Conservation (phyloP, 2,113 vertebrate genomes). For the Ammodytes dubius region DNA sequence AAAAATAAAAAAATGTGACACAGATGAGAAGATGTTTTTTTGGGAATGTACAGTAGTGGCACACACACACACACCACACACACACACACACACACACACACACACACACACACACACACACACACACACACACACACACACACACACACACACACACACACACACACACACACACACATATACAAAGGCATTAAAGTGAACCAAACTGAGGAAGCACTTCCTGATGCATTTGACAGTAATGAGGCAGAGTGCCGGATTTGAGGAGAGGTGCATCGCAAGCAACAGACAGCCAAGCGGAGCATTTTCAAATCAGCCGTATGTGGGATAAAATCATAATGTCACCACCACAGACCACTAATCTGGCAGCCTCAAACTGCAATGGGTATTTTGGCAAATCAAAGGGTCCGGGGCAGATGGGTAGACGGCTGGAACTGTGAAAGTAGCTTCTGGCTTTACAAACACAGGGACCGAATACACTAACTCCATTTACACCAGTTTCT, state of each 20-base stretch:
- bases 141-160: neutral
- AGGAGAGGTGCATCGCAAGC: slow-evolving; percentile 64
- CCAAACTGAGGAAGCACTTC: slow-evolving; percentile 37
- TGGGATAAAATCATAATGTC: slow-evolving; percentile 79
- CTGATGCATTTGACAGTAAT: slow-evolving; percentile 76
- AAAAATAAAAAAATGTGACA: slow-evolving; percentile 41
- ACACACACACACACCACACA: neutral
- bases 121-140: no score
- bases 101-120: no score
- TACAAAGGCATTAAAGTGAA: slow-evolving; percentile 17
- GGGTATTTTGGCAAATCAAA: slow-evolving; percentile 69
- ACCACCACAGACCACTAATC: slow-evolving; percentile 70
- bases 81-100: no score
- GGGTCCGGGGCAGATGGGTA: slow-evolving; percentile 67
- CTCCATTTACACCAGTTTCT: slow-evolving; percentile 62
- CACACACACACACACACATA: no score
- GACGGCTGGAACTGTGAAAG: slow-evolving; percentile 39
- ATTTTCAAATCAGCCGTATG: slow-evolving; percentile 76
- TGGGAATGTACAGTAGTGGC: neutral
- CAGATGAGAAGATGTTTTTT: slow-evolving; percentile 12
- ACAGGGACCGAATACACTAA: slow-evolving; percentile 50
- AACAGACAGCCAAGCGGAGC: slow-evolving; percentile 69
- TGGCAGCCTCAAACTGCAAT: slow-evolving; percentile 61
- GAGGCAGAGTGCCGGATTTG: slow-evolving; percentile 65
- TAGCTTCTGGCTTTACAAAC: slow-evolving; percentile 54